Evolutionary conservation across 2,113 vertebrate species (phyloP), one percentile per base, ranked within the genome.

Genomic region (Psammodynastes pulverulentus): DNA sequence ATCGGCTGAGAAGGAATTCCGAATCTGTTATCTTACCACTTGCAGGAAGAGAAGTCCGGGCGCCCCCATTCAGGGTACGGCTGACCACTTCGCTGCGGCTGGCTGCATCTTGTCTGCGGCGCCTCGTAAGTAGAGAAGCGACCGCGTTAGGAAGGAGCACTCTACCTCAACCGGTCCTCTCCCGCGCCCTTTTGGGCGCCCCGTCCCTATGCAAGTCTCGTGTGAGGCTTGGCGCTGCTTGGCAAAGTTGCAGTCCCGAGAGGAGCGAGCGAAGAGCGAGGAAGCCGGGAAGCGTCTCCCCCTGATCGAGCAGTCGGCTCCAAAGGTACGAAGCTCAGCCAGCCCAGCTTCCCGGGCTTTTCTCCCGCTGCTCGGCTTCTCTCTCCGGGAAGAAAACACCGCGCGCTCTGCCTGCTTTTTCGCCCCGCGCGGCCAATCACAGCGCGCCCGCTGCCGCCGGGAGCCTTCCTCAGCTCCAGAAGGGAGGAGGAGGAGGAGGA

Each of bases 11-110:
- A 29, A 29, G 26, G 26, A 12, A 86, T 49, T 6, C 85, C 3
- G n/a, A 52, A n/a, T 17, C 23, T 8, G 39, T 13, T 2, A 4
- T n/a, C 96, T 96, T 94, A 96, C 96, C 97, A 39, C 94, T 67
- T 67, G 90, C 96, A 92, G 91, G 84, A 91, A 39, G 94, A 43
- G 93, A 91, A 93, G 91, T 92, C 92, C 67, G 91, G 92, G 56
- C 92, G 90, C 92, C 88, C 93, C 87, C 51, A 85, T 53, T 79
- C 91, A 92, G 49, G 87, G 87, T 62, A n/a, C 45, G 3, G 67
- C 87, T 46, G 24, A n/a, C 49, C 45, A 8, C 49, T 39, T 23
- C 13, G 45, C 62, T 29, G 13, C 9, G 48, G 17, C 6, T 2
- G 88, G 79, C 88, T 46, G 88, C 84, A 86, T 92, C 54, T n/a